Evolutionary conservation across 2,113 vertebrate genomes (phyloP).

Genomic region (Zosterops japonicus): DNA sequence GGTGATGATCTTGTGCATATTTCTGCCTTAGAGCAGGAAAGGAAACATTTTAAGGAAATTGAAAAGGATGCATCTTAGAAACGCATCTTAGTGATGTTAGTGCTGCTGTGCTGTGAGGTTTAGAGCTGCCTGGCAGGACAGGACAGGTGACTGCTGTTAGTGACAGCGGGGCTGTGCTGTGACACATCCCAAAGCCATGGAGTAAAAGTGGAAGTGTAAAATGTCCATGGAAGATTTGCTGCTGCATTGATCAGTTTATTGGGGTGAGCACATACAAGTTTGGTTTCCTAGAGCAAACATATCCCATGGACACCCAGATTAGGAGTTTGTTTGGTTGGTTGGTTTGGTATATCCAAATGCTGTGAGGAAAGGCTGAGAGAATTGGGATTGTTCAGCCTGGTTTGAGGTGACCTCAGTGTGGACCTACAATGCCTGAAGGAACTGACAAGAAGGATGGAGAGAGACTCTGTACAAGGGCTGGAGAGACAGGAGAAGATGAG

Average conservation of each 20-base stretch:
- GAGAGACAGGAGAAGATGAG: neutral
- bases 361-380: neutral
- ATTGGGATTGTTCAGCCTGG: neutral
- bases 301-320: accelerated
- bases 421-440: accelerated
- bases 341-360: neutral
- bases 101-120: neutral
- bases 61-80: neutral
- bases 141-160: neutral
- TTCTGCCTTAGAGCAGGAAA: neutral
- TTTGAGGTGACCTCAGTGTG: neutral
- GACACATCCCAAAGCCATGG: accelerated
- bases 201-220: neutral
- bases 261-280: accelerated
- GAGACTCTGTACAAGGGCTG: neutral
- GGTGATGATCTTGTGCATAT: neutral
- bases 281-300: accelerated
- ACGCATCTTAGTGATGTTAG: neutral
- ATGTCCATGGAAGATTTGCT: accelerated
- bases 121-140: neutral
- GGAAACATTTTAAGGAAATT: neutral
- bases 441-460: too few species aligned
- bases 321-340: neutral
- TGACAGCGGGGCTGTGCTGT: neutral
- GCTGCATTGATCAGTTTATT: neutral